Base-by-base conservation (phyloP, 1,140 invertebrate genomes). In the Drosophila trapezifrons region DNA sequence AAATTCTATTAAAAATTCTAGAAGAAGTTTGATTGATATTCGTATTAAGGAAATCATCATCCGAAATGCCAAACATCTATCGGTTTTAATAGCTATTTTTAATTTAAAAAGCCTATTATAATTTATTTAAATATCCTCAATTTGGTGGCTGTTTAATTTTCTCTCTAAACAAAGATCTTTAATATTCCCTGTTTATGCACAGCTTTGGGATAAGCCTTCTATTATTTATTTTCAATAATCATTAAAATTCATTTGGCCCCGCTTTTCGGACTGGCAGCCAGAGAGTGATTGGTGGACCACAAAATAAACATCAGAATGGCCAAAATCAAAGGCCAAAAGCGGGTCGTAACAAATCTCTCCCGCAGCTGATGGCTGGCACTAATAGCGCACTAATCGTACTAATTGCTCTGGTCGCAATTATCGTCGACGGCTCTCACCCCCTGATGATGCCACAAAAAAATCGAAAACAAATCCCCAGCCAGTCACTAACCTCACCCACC, bases 361-460 rank as follows among this genome's bases (percentile, higher is more conserved):
- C 71, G 60, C 78, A 78, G 67, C 85, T 87, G 82, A 84, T 84
- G 82, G 82, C 71, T 67, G 78, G 79, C 84, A 74, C 84, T 87
- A 87, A 87, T 87, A 85, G 85, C 77, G 84, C 58, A 89, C 85
- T 89, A 89, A 89, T 89, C 85, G 80, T 71, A 70, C 84, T 89
- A 89, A 89, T 89, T 89, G 84, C 84, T 89, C 72, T 87, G 85
- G 85, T 69, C 72, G 80, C 84, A 89, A 89, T 89, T 89, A 89
- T 89, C 84, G 70, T 67, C 83, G 58, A 72, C 84, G 80, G 77
- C 55, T 37, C 25, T 46, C 49, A 3, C 22, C 17, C 25, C 10
- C 17, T n/a, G 38, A 27, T 43, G 35, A 49, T 25, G 37, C 43
- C 58, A 67, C 47, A 66, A 59, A 58, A 71, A 71, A 86, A 65